phyloP scores from a whole-genome alignment of 2,113 vertebrate species.

The Dromiciops gliroides region DNA sequence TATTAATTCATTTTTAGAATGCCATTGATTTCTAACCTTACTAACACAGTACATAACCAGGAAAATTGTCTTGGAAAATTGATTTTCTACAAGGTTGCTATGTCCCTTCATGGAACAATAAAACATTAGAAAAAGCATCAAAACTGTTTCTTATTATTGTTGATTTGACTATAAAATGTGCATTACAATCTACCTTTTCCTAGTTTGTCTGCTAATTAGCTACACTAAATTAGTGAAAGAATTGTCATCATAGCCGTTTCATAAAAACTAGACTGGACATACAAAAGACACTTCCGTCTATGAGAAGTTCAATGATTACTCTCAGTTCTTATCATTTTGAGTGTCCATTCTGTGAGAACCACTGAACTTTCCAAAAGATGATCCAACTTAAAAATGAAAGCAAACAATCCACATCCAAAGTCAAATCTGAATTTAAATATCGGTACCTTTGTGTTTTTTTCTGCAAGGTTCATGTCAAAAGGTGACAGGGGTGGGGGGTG shows the following conservation, averaged over 20 bases:
- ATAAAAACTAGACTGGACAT: slow-evolving; percentile 56
- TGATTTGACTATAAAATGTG: slow-evolving; percentile 69
- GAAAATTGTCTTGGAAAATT: slow-evolving; percentile 65
- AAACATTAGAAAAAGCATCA: slow-evolving; percentile 58
- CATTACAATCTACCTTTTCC: slow-evolving; percentile 65
- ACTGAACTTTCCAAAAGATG: slow-evolving; percentile 35
- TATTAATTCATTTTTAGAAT: slow-evolving; percentile 62
- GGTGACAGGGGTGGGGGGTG: too few species aligned
- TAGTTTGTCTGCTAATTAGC: slow-evolving; percentile 70
- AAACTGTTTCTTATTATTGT: slow-evolving; percentile 61
- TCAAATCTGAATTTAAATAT: slow-evolving; percentile 39
- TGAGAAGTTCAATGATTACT: slow-evolving; percentile 8
- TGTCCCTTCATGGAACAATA: slow-evolving; percentile 60
- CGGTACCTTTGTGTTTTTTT: slow-evolving; percentile 9
- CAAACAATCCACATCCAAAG: slow-evolving; percentile 51
- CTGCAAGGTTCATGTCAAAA: slow-evolving; percentile 16
- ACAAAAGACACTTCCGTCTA: slow-evolving; percentile 37
- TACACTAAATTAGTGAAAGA: slow-evolving; percentile 71
- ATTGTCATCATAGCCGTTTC: slow-evolving; percentile 51
- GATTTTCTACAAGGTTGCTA: slow-evolving; percentile 58
- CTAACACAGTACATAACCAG: slow-evolving; percentile 53
- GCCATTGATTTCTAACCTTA: slow-evolving; percentile 56
- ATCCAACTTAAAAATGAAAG: slow-evolving; percentile 26
- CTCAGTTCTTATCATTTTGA: background rate
- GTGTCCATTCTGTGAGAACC: slow-evolving; percentile 2